Conservation (phyloP, 2,888 invertebrate species). For the Noctua pronuba region DNA sequence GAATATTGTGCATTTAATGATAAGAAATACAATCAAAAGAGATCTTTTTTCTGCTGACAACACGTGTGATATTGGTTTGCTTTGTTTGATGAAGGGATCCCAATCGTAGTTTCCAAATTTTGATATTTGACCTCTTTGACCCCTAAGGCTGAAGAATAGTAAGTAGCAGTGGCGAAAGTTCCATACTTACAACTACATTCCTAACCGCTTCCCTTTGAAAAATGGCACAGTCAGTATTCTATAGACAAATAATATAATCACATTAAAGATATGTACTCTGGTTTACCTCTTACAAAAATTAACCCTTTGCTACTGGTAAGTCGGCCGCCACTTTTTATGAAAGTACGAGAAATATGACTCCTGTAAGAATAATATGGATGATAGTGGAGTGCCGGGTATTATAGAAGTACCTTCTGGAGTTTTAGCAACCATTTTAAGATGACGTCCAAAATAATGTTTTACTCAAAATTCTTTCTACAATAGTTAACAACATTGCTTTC, state of each 20-base stretch:
- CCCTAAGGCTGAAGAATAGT: background rate
- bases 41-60: background rate
- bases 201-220: too few relatives aligned
- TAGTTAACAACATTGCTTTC: slow-evolving; percentile 43
- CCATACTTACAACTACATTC: too few relatives aligned
- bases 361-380: background rate
- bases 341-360: background rate
- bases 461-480: slow-evolving; percentile 6
- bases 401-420: background rate
- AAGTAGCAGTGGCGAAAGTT: too few relatives aligned
- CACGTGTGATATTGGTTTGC: background rate
- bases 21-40: background rate
- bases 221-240: too few relatives aligned
- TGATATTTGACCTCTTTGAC: background rate
- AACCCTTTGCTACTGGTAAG: too few relatives aligned
- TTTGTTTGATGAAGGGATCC: background rate
- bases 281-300: too few relatives aligned
- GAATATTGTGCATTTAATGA: background rate
- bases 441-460: background rate
- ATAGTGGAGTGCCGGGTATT: background rate
- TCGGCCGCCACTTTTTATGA: background rate
- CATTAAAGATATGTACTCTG: too few relatives aligned
- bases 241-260: too few relatives aligned
- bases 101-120: background rate
- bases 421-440: background rate